Evolutionary conservation across 2,797 vertebrate species (phyloP), one percentile per base, ranked within the genome.

Genomic region (Tenualosa ilisha): DNA sequence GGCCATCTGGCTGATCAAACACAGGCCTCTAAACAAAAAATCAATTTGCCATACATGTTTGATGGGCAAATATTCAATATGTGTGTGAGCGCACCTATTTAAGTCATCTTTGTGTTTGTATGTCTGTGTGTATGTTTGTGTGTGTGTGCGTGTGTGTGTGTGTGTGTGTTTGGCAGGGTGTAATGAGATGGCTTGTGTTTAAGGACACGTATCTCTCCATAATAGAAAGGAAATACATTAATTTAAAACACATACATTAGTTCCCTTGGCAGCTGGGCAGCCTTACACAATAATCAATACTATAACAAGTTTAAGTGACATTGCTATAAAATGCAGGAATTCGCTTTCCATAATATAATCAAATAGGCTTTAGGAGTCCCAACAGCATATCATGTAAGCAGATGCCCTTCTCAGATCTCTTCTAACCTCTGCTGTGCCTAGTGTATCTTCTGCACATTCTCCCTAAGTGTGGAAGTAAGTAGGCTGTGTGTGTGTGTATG

Each of bases 11-110:
- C 83, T 0, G 88, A 89, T 91, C 89, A 85, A 90, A 91, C 89
- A 84, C 50, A 2, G 43, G 61, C 84, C 84, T 86, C 88, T 83
- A 84, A 90, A 89, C 85, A 72, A 65, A 88, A 91, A 91, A 91
- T 93, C 90, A 65, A 93, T 92, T 88, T 89, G 84, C 89, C 88
- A 90, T 88, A 90, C 87, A 87, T 81, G 65, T 89, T 82, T 86
- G 87, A 90, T 89, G 86, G 89, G 91, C 89, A 86, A 84, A 88
- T 90, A 83, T 24, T 40, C 75, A 65, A 15, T 63, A 31, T 31
- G 86, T 51, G 54, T 85, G 50, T 83, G 61, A 43, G 3, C 51
- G 54, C 82, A 9, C 82, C 65, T 59, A 40, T 85, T 49, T 56
- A 26, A 79, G 43, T 61, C 31, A 59, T 22, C 50, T 15, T 3